Evolutionary conservation across 2,797 vertebrate species (phyloP).

Genomic region (Molossus molossus): DNA sequence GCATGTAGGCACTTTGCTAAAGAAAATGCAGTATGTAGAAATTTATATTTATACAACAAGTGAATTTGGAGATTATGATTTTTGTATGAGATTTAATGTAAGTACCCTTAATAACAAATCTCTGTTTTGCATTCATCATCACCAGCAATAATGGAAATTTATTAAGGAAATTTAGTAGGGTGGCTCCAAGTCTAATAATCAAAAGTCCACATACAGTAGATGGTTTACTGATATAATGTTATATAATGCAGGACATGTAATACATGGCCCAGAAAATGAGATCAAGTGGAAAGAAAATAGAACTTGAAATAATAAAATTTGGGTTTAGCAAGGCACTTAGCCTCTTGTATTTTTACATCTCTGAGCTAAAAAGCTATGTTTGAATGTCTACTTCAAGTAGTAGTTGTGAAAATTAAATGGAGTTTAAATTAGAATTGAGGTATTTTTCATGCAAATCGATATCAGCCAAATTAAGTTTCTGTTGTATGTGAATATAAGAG

Average conservation of each 20-base stretch:
- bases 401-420: background rate
- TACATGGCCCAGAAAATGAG: background rate
- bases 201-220: background rate
- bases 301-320: constrained; percentile 8
- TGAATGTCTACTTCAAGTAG: background rate
- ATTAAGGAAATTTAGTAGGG: background rate
- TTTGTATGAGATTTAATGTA: background rate
- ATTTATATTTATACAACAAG: background rate
- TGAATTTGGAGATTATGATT: background rate
- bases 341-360: background rate
- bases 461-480: background rate
- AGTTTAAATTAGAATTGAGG: background rate
- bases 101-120: background rate
- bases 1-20: background rate
- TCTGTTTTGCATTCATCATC: background rate
- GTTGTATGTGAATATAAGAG: background rate
- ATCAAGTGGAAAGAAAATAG: background rate
- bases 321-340: background rate
- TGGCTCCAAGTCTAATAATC: background rate
- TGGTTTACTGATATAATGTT: background rate
- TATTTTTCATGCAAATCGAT: background rate
- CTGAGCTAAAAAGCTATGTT: constrained; percentile 11
- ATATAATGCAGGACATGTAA: background rate
- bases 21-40: background rate
- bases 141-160: background rate